Percentiles rank a stretch among this genome's conserved stretches.
Evolutionary conservation across 2,113 vertebrate genomes (phyloP).

Genomic region (Pipa parva): DNA sequence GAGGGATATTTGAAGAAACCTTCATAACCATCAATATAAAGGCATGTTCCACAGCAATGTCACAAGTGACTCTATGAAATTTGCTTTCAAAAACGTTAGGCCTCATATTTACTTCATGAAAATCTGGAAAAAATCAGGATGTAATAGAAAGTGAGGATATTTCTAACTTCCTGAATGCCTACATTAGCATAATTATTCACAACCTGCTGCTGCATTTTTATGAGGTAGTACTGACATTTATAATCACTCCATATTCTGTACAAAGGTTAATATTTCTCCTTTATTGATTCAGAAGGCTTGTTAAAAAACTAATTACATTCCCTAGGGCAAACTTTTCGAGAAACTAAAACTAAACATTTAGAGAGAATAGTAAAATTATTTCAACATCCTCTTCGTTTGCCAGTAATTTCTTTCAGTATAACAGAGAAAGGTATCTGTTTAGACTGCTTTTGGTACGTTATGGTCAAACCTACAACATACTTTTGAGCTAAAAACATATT

Average conservation of each 20-base stretch:
- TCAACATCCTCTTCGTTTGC: neutral
- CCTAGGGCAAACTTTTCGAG: conserved; percentile 17
- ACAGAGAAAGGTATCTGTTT: neutral
- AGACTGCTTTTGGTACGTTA: too few species aligned
- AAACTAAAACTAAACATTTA: conserved; percentile 32
- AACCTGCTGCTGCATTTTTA: conserved; percentile 34
- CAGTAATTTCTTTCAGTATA: neutral
- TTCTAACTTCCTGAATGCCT: conserved; percentile 6
- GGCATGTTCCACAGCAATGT: too few species aligned
- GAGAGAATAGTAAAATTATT: conserved; percentile 2
- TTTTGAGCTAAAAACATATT: too few species aligned
- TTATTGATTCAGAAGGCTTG: conserved; percentile 24
- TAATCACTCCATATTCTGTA: conserved; percentile 27
- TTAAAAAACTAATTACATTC: conserved; percentile 37
- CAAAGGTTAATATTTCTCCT: conserved; percentile 37
- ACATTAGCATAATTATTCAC: conserved; percentile 34
- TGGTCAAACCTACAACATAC: too few species aligned
- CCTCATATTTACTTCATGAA: too few species aligned
- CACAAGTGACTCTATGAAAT: too few species aligned
- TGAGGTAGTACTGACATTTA: conserved; percentile 26
- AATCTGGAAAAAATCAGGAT: neutral
- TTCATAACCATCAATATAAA: too few species aligned
- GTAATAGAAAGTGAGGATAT: conserved; percentile 17
- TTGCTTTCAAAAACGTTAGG: too few species aligned
- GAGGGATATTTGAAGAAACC: too few species aligned